phyloP scores from a whole-genome alignment of 2,113 vertebrate species.

The Pantherophis guttatus region DNA sequence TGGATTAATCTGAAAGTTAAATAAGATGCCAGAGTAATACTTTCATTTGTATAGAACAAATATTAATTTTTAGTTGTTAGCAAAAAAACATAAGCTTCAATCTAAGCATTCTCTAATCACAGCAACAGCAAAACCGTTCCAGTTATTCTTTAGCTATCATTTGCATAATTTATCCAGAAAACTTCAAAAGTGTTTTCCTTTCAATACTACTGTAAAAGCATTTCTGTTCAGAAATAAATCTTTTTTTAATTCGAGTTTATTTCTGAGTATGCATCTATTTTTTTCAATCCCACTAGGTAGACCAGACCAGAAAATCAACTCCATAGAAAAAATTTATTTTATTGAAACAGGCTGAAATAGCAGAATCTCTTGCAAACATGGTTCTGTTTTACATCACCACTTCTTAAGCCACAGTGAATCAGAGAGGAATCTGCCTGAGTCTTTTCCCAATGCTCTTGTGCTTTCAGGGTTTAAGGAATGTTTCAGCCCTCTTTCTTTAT shows the following conservation, averaged over 20 bases:
- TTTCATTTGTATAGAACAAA: background rate
- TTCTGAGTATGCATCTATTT: background rate
- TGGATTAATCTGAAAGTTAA: background rate
- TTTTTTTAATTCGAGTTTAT: background rate
- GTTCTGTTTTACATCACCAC: background rate
- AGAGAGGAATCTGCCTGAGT: background rate
- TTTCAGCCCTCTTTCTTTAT: background rate
- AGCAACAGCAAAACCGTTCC: background rate
- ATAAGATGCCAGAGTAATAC: background rate
- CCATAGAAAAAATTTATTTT: background rate
- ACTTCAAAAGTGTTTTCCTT: background rate
- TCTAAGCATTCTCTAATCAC: background rate
- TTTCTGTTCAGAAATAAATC: background rate
- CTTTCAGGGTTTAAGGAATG: background rate
- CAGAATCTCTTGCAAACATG: background rate
- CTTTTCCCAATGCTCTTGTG: background rate
- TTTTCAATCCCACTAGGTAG: background rate
- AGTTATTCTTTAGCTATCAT: background rate
- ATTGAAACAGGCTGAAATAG: background rate
- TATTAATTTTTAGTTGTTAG: background rate
- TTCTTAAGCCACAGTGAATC: background rate
- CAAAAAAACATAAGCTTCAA: background rate
- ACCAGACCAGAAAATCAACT: background rate
- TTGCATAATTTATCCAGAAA: background rate
- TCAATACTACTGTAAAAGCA: background rate